phyloP scores from a whole-genome alignment of 2,888 invertebrate species.

The Mongoloraphidia duomilia region DNA sequence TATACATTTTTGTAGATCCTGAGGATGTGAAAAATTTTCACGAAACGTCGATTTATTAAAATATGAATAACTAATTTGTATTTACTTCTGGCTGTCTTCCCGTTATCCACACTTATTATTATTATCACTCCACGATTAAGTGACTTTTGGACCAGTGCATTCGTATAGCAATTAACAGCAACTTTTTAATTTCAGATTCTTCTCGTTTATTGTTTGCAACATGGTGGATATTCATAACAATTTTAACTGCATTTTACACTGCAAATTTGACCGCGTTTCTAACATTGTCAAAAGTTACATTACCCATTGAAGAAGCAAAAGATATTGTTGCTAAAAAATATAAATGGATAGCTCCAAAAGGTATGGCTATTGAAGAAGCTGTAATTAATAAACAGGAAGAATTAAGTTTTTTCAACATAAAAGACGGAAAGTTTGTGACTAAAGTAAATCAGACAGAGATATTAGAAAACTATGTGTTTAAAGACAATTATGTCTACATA shows the following conservation, averaged over 20 bases:
- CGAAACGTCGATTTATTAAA: no score
- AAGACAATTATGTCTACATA: constrained; percentile 42
- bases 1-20: no score
- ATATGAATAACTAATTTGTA: no score
- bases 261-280: constrained; percentile 82
- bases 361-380: constrained; percentile 52
- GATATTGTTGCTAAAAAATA: constrained; percentile 52
- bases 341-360: constrained; percentile 55
- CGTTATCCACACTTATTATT: no score
- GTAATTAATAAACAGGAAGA: constrained; percentile 35
- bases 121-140: no score
- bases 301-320: constrained; percentile 55
- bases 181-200: constrained; percentile 45
- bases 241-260: constrained; percentile 79
- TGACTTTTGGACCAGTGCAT: no score
- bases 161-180: not conserved
- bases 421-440: constrained; percentile 20
- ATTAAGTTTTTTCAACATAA: constrained; percentile 2
- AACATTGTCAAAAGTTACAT: constrained; percentile 69
- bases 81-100: no score
- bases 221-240: constrained; percentile 84
- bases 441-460: constrained; percentile 27
- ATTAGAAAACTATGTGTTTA: constrained; percentile 31
- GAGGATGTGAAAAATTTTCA: no score
- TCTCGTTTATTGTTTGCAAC: constrained; percentile 72